A percentile compares a stretch with the other conserved stretches of the same genome.
Conservation (phyloP, 2,113 vertebrate species). For the Actenoides hombroni region DNA sequence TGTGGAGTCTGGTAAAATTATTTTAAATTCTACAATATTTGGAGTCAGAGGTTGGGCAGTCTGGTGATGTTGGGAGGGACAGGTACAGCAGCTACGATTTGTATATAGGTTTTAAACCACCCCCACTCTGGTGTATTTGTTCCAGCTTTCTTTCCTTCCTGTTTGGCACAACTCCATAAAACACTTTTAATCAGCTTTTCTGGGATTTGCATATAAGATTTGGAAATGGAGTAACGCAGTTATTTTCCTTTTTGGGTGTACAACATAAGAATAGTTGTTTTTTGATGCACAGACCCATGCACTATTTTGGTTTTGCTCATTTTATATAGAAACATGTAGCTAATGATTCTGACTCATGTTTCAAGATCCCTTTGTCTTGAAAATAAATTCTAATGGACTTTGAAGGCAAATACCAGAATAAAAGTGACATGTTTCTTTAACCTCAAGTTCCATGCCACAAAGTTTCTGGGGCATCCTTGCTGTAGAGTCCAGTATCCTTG, state of each 20-base stretch:
- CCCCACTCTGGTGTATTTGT: not conserved
- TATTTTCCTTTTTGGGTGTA: not conserved
- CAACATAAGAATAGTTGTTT: not conserved
- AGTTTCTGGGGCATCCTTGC: not conserved
- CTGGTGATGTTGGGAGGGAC: not conserved
- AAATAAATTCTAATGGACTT: not conserved
- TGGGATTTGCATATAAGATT: not conserved
- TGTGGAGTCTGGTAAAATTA: not conserved
- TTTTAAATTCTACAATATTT: not conserved
- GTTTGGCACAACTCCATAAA: not conserved
- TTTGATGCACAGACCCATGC: not conserved
- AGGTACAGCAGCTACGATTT: not conserved
- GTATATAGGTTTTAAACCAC: not conserved
- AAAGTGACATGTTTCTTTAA: not conserved
- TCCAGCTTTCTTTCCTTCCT: not conserved
- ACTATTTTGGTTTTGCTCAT: not conserved
- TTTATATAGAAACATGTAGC: not conserved
- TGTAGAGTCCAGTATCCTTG: not conserved
- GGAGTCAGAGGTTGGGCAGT: not conserved
- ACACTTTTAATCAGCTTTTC: not conserved
- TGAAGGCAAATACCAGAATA: not conserved
- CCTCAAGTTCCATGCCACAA: not conserved
- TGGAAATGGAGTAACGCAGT: not conserved
- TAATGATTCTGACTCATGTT: not conserved
- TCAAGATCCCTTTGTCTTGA: not conserved